A percentile compares a stretch with the other conserved stretches of the same genome.
phyloP scores from a whole-genome alignment of 2,797 vertebrate species.

The Urosaurus nigricauda region DNA sequence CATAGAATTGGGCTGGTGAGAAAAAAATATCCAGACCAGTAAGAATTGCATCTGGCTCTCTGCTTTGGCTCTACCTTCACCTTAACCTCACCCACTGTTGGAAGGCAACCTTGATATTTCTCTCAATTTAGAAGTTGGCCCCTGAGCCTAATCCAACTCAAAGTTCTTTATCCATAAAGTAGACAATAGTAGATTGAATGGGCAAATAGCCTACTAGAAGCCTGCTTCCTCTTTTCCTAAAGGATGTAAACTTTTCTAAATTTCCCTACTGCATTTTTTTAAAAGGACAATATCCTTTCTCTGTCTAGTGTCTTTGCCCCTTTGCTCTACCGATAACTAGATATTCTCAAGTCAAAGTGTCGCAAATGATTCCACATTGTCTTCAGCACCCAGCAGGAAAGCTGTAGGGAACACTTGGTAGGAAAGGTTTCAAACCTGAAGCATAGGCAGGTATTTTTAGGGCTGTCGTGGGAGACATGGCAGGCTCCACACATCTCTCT shows the following conservation, averaged over 20 bases:
- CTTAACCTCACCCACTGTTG: too few relatives aligned
- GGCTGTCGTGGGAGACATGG: constrained; percentile 74
- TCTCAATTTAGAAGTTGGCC: neutral
- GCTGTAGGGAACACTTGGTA: constrained; percentile 58
- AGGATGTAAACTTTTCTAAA: neutral
- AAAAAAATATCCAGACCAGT: neutral
- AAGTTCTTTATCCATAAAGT: neutral
- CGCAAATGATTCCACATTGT: constrained; percentile 63
- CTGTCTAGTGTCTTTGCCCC: constrained; percentile 39
- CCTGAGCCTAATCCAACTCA: neutral
- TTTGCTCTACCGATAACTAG: constrained; percentile 45
- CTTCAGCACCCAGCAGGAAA: constrained; percentile 74
- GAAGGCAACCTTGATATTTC: neutral
- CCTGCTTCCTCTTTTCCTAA: neutral
- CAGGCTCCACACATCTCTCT: constrained; percentile 72
- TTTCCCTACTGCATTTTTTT: too few relatives aligned
- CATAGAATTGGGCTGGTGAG: neutral
- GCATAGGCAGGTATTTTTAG: constrained; percentile 81
- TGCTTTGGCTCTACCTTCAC: neutral
- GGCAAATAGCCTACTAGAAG: neutral
- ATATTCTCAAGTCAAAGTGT: constrained; percentile 38
- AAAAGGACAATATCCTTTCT: too few relatives aligned
- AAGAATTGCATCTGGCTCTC: neutral
- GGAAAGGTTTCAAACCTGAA: constrained; percentile 73
- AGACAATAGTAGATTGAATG: neutral